phyloP scores from a whole-genome alignment of 2,888 invertebrate species.

The Bembecia ichneumoniformis region DNA sequence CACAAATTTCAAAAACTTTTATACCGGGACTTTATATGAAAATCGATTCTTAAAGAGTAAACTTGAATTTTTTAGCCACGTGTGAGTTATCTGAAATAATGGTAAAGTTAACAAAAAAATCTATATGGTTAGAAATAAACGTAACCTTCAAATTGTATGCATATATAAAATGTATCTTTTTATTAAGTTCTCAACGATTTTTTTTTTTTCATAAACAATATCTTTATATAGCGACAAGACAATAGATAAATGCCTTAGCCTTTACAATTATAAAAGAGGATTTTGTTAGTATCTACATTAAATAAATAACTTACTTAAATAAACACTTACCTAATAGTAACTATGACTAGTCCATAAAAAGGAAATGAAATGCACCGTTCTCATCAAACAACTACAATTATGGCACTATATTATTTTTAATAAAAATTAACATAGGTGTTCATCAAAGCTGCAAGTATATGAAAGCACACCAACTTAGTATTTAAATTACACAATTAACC shows the following conservation, averaged over 20 bases:
- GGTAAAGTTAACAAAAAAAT: too few species aligned
- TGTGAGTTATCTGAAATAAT: too few species aligned
- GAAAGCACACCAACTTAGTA: constrained; percentile 9
- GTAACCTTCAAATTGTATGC: too few species aligned
- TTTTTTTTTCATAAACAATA: too few species aligned
- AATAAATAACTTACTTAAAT: constrained; percentile 25
- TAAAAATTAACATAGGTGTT: constrained; percentile 8
- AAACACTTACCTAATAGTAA: constrained; percentile 9
- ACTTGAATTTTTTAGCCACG: too few species aligned
- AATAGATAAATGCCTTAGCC: neutral
- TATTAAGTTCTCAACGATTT: too few species aligned
- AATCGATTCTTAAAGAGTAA: too few species aligned
- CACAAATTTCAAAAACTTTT: too few species aligned
- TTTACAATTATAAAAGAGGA: neutral
- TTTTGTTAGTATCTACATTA: constrained; percentile 5
- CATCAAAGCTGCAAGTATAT: constrained; percentile 4
- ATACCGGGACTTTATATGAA: too few species aligned
- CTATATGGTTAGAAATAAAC: too few species aligned
- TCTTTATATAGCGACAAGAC: neutral
- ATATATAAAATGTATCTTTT: too few species aligned
- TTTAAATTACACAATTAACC: constrained; percentile 19
- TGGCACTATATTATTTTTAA: constrained; percentile 36
- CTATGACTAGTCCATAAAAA: constrained; percentile 53
- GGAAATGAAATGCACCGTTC: constrained; percentile 56
- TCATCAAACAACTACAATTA: constrained; percentile 26